Evolutionary conservation across 2,888 invertebrate genomes (phyloP).

Genomic region (Leuctra nigra): DNA sequence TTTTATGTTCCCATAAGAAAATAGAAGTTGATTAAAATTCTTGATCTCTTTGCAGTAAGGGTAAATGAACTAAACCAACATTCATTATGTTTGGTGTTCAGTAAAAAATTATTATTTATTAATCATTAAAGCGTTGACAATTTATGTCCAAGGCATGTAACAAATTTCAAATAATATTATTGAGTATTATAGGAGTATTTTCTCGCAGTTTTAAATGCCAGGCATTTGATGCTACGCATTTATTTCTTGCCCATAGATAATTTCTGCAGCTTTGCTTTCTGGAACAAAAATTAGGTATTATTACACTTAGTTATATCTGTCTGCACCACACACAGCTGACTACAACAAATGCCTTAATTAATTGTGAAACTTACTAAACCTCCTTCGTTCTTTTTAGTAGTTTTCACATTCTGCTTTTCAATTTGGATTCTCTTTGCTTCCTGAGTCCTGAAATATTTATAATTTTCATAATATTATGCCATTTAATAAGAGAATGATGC

Average conservation of each 20-base stretch:
- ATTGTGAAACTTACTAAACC: constrained; percentile 33
- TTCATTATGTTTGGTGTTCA: too few species aligned
- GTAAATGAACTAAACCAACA: too few species aligned
- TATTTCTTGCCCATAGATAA: constrained; percentile 19
- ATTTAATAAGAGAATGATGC: not conserved
- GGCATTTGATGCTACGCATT: not conserved
- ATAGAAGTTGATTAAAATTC: too few species aligned
- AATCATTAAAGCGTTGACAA: too few species aligned
- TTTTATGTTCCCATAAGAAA: too few species aligned
- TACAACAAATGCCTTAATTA: not conserved
- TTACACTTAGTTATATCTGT: not conserved
- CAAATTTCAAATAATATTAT: not conserved
- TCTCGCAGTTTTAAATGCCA: not conserved
- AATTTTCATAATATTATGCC: not conserved
- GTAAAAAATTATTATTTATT: too few species aligned
- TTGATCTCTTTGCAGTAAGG: too few species aligned
- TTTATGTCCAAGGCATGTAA: too few species aligned
- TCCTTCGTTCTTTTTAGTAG: constrained; percentile 33
- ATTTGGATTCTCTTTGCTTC: constrained; percentile 53
- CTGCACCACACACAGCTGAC: constrained; percentile 3
- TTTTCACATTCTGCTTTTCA: constrained; percentile 46
- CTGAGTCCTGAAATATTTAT: constrained; percentile 47
- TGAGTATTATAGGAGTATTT: not conserved
- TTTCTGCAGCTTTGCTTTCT: constrained; percentile 32
- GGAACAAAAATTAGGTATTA: constrained; percentile 28